Evolutionary conservation across 2,113 vertebrate genomes (phyloP), one percentile per base, ranked within the genome.

Genomic region (Meriones unguiculatus): DNA sequence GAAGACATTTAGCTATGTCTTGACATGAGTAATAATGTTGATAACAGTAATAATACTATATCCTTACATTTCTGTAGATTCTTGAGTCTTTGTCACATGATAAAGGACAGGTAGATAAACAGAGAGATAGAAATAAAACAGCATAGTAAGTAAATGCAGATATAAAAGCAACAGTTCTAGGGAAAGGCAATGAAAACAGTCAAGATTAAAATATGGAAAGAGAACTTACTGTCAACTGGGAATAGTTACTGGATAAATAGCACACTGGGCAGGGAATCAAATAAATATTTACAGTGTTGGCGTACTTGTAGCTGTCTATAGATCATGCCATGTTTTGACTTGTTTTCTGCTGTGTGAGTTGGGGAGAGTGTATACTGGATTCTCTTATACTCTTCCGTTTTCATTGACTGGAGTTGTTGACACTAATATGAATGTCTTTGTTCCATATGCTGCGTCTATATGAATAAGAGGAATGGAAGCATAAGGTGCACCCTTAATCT

Each of bases 181-280:
- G 91, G 69, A 72, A 94, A 97, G 57, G 24, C 54, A 78, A 93
- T 5, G 18, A 78, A 91, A 89, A 57, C 32, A 95, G 35, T 50
- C 25, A 92, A 91, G 38, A 78, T 92, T 57, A 93, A 96, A 81
- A 28, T 93, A 86, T 52, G 20, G 59, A 95, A 93, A 46, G n/a
- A 88, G 15, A 82, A 65, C 28, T 89, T 89, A 57, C n/a, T 94
- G 90, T 52, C 8, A 70, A 46, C 41, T 77, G 91, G 41, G 22
- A 95, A 35, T 2, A 54, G 41, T 59, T 89, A 35, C 93, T 95
- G 72, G 30, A 50, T 90, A 89, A 95, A 32, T 57, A 93, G 64
- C 2, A 62, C 32, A 88, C 18, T 6, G 5, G 35, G 52, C 17
- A 94, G 32, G 38, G 35, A 85, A 35, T 70, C 82, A 90, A 90